Percentiles rank a stretch among this genome's conserved stretches.
Evolutionary conservation across 35 echinoderm and acorn worm genomes (phyloP).

Genomic region (Ophioderma brevispina): DNA sequence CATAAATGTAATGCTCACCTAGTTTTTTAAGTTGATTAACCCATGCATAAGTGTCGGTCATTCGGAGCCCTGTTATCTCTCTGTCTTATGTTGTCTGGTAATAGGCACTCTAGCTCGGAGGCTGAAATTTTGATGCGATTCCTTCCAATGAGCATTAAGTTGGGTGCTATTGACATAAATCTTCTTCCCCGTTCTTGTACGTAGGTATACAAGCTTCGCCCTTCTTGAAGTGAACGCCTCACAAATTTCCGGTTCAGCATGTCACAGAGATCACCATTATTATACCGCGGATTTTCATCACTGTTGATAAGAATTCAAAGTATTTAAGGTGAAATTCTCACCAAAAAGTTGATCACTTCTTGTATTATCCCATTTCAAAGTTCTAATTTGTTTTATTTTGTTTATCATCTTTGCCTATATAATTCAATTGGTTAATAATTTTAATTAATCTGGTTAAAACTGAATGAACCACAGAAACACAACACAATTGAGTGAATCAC

Average conservation of each 20-base stretch:
- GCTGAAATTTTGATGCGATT: slow-evolving; percentile 96
- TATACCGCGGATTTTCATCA: slow-evolving; percentile 81
- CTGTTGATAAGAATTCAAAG: slow-evolving; percentile 39
- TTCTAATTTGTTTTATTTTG: too few species aligned
- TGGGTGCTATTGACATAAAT: slow-evolving; percentile 69
- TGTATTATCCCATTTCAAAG: too few species aligned
- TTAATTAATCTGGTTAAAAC: too few species aligned
- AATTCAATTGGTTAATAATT: too few species aligned
- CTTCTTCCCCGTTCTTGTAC: slow-evolving; percentile 90
- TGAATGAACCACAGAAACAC: too few species aligned
- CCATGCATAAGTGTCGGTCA: slow-evolving; percentile 84
- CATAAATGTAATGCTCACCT: too few species aligned
- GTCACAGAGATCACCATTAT: slow-evolving; percentile 93
- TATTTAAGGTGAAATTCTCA: too few species aligned
- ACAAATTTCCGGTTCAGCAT: slow-evolving; percentile 80
- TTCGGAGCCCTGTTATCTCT: slow-evolving; percentile 62
- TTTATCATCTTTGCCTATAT: too few species aligned
- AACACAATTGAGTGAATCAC: too few species aligned
- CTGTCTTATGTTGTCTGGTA: slow-evolving; percentile 79
- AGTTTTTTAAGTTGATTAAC: slow-evolving; percentile 86
- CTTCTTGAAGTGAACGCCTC: slow-evolving; percentile 20
- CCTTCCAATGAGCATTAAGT: slow-evolving; percentile 88
- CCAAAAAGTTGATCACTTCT: too few species aligned
- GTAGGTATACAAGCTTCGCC: slow-evolving; percentile 79
- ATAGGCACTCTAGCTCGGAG: slow-evolving; percentile 74